Conservation (phyloP, 2,113 vertebrate species). For the Hippocampus zosterae region DNA sequence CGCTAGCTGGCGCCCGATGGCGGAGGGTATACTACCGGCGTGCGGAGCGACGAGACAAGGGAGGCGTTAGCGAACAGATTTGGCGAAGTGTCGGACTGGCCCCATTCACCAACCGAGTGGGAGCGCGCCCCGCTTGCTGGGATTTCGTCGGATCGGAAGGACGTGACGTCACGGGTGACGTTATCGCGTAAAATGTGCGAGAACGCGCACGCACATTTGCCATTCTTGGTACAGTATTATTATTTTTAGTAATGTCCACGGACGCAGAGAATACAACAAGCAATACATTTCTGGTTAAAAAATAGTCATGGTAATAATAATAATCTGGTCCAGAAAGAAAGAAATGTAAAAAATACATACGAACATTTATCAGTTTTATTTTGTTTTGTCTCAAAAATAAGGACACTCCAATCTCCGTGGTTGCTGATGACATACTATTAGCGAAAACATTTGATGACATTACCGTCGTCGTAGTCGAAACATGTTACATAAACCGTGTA, state of each 20-base stretch:
- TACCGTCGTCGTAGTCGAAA: background rate
- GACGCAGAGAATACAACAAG: background rate
- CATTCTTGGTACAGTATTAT: conserved; percentile 12
- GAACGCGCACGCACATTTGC: conserved; percentile 45
- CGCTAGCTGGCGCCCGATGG: conserved; percentile 23
- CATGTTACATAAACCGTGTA: background rate
- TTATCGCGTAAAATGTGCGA: background rate
- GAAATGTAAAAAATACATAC: too few species aligned
- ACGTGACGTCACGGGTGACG: conserved; percentile 48
- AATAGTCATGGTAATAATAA: background rate
- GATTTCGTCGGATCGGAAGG: conserved; percentile 55
- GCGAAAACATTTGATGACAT: background rate
- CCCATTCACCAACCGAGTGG: conserved; percentile 57
- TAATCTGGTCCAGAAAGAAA: too few species aligned
- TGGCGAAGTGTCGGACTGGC: conserved; percentile 31
- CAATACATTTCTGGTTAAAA: background rate
- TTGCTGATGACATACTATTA: background rate
- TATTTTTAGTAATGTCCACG: background rate
- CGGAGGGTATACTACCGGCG: conserved; percentile 20
- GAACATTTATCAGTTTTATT: background rate
- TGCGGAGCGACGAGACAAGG: background rate
- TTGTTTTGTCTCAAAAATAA: background rate
- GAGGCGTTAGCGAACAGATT: conserved; percentile 5
- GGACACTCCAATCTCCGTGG: background rate
- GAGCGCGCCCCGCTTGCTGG: conserved; percentile 54